These are phyloP conservation scores for Portunus trituberculatus DNA, from an alignment of 1,140 invertebrate genomes.

Conservation along the genomic window DNA sequence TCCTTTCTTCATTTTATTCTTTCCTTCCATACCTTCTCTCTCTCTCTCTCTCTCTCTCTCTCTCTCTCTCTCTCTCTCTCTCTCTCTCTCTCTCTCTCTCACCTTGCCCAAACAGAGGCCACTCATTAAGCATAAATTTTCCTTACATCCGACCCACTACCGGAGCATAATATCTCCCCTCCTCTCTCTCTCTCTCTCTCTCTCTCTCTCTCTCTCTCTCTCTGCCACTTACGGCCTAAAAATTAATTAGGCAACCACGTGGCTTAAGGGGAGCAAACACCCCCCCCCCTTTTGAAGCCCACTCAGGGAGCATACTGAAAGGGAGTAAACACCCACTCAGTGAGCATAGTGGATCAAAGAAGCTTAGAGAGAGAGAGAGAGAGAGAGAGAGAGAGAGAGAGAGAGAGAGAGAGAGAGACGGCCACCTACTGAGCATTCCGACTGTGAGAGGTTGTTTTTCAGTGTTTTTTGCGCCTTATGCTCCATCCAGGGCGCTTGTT, in stretches of 20 bases:
- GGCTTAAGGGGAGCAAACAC: too few species aligned
- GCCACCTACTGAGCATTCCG: too few species aligned
- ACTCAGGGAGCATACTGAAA: too few species aligned
- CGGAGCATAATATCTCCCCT: background rate
- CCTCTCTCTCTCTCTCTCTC: background rate
- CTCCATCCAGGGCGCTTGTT: too few species aligned
- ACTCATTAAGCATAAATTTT: background rate
- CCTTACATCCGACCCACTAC: background rate
- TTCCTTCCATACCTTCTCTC: background rate
- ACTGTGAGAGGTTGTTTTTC: too few species aligned
- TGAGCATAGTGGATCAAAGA: background rate
- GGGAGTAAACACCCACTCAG: background rate
- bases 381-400: too few species aligned
- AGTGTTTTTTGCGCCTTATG: too few species aligned
- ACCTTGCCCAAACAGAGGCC: background rate
- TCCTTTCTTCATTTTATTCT: background rate
- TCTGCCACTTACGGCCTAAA: too few species aligned
- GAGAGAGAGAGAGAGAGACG: too few species aligned
- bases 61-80: conserved; percentile 35
- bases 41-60: conserved; percentile 36
- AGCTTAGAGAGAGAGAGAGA: too few species aligned
- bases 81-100: background rate
- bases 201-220: background rate
- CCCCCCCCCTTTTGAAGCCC: too few species aligned
- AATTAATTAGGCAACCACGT: too few species aligned